These are phyloP conservation scores for Uria aalge DNA, from an alignment of 2,113 vertebrate species.

Conservation along the genomic window DNA sequence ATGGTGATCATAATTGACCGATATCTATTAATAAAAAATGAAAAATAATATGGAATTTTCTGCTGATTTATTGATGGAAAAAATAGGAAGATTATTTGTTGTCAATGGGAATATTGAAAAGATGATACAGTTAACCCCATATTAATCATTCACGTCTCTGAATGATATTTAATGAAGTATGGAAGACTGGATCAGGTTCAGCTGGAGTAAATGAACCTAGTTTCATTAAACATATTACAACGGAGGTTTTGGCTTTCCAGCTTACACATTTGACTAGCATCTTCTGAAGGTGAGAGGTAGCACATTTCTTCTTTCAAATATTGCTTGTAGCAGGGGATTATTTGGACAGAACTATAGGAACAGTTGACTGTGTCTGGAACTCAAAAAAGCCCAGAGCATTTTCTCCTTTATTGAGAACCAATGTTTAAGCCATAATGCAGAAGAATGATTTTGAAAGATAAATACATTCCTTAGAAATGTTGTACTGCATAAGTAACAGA, in stretches of 20 bases:
- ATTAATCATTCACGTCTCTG: background rate
- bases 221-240: background rate
- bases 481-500: background rate
- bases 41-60: slow-evolving; percentile 33
- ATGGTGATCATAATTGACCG: slow-evolving; percentile 7
- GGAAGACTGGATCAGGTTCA: background rate
- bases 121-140: background rate
- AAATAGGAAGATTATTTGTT: slow-evolving; percentile 15
- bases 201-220: background rate
- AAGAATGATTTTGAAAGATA: background rate
- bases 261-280: background rate
- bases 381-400: background rate
- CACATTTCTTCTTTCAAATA: background rate
- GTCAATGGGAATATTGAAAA: slow-evolving; percentile 28
- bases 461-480: background rate
- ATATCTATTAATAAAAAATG: background rate
- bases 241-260: background rate
- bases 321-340: background rate
- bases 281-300: background rate
- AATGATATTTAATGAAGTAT: background rate
- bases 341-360: background rate
- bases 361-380: background rate
- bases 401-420: background rate
- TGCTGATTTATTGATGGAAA: slow-evolving; percentile 1
- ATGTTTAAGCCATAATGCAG: background rate